phyloP scores from a whole-genome alignment of 2,797 vertebrate genomes.

The Gobionotothen gibberifrons region DNA sequence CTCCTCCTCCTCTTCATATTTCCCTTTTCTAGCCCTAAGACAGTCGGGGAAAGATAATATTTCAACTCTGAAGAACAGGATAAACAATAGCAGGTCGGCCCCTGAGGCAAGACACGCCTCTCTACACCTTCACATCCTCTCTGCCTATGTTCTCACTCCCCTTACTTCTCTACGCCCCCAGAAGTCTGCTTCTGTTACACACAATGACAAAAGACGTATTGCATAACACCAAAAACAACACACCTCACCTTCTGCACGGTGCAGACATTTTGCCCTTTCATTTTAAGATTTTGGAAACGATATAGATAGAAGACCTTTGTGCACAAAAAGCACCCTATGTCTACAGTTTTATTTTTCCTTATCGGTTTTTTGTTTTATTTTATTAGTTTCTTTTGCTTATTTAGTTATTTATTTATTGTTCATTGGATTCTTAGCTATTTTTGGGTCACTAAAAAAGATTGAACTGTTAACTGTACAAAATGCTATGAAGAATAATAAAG shows the following conservation, averaged over 20 bases:
- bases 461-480: too few species aligned
- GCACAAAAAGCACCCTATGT: too few species aligned
- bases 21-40: conserved; percentile 47
- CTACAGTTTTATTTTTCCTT: too few species aligned
- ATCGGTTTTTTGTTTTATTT: too few species aligned
- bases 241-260: neutral
- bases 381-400: too few species aligned
- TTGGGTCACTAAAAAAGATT: too few species aligned
- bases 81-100: conserved; percentile 57
- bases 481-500: too few species aligned
- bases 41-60: conserved; percentile 58
- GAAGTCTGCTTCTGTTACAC: conserved; percentile 25
- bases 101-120: conserved; percentile 59
- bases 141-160: conserved; percentile 25
- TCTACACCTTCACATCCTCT: conserved; percentile 45
- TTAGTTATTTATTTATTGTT: too few species aligned
- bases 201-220: conserved; percentile 41
- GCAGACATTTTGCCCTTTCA: neutral
- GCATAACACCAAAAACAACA: conserved; percentile 39
- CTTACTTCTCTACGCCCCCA: conserved; percentile 10
- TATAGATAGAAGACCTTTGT: too few species aligned
- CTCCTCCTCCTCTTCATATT: conserved; percentile 45
- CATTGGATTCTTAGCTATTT: too few species aligned
- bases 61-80: conserved; percentile 65
- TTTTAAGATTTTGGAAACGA: neutral